Base-by-base conservation (phyloP, 2,113 vertebrate genomes). In the Heterotilapia buettikoferi region DNA sequence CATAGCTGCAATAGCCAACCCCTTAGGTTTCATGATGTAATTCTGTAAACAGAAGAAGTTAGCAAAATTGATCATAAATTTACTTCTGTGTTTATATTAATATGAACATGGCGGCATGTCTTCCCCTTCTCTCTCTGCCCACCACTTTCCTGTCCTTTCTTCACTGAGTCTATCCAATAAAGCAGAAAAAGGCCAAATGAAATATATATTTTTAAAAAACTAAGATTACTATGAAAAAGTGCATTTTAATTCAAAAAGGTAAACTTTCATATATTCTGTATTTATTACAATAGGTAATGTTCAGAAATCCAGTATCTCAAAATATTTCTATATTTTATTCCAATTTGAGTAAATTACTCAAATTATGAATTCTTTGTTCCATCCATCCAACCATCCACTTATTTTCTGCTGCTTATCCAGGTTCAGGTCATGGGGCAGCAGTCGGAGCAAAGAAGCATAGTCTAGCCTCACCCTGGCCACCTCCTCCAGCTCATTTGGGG, bases 1-100 rank as follows among this genome's bases (percentile, higher is more conserved):
- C 57, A 95, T 9, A 33, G 97, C 5, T 5, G 97, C 97, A 6
- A 97, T 92, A 12, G 40, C 86, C 47, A 97, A 54, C 0, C 96
- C 97, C 91, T 97, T 98, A 4, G 97, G 97, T 73, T 94, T 98
- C 87, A 95, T 21, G 29, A 98, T 90, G 89, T 97, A 96, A 12
- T 4, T 2, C 95, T 96, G 88, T 4, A 79, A 57, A 59, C 18
- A 84, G 29, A 63, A 36, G 52, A 76, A n/a, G 10, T 40, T 45
- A 73, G 8, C 13, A 43, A 45, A 47, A 26, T 26, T 21, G 3
- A 26, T 33, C 3, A 16, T 21, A 9, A 57, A 57, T 38, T 36
- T 36, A 66, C 19, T 26, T 26, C 24, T 66, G 2, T 36, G 61
- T 66, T 66, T 38, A 66, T 66, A 66, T 66, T 3, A 6, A n/a